Evolutionary conservation across 2,888 invertebrate species (phyloP).

Genomic region (Synanthedon tipuliformis): DNA sequence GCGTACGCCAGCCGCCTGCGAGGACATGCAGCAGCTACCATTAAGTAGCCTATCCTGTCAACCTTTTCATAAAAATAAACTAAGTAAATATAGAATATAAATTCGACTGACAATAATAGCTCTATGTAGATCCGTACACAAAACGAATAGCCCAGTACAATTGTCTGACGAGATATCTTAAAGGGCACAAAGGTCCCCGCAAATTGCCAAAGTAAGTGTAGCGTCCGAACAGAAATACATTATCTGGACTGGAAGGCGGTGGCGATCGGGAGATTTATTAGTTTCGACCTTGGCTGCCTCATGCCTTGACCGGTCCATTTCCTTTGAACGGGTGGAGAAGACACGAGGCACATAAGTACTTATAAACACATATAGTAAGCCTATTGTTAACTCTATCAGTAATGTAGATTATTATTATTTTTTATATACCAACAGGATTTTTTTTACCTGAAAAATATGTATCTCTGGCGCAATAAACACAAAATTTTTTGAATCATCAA

Average conservation of each 20-base stretch:
- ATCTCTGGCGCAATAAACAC: too few relatives aligned
- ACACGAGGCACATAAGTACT: not conserved
- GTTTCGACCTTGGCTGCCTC: constrained; percentile 32
- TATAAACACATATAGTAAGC: too few relatives aligned
- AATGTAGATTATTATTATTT: too few relatives aligned
- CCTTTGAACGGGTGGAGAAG: constrained; percentile 14
- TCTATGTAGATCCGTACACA: constrained; percentile 18
- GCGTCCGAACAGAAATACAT: constrained; percentile 68
- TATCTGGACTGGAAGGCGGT: constrained; percentile 53
- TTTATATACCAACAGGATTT: too few relatives aligned
- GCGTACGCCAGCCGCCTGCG: too few relatives aligned
- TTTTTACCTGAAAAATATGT: too few relatives aligned
- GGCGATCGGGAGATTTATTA: constrained; percentile 54
- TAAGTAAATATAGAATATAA: too few relatives aligned
- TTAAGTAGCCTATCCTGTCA: too few relatives aligned
- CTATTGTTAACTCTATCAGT: too few relatives aligned
- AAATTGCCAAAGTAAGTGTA: constrained; percentile 69
- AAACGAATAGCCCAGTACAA: constrained; percentile 44
- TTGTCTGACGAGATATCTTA: constrained; percentile 67
- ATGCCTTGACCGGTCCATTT: constrained; percentile 38
- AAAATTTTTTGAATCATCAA: too few relatives aligned
- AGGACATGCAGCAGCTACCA: too few relatives aligned
- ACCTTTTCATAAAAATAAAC: too few relatives aligned
- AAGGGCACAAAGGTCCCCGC: constrained; percentile 67
- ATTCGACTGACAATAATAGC: constrained; percentile 6